Evolutionary conservation across 2,797 vertebrate species (phyloP), one percentile per base, ranked within the genome.

Genomic region (Alca torda): DNA sequence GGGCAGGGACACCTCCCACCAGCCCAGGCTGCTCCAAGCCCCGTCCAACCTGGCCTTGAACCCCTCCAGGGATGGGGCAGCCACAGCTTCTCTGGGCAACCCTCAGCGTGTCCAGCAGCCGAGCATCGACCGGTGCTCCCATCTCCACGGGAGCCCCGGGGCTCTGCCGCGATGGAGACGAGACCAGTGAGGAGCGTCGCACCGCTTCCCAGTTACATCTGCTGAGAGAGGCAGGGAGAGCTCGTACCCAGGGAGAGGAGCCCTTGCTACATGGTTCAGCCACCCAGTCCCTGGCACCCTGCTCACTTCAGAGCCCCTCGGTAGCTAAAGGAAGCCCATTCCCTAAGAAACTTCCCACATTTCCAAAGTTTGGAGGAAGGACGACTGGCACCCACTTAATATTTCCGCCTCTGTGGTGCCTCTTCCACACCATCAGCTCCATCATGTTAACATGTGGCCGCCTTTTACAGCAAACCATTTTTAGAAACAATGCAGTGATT

Each of bases 251-350:
- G 26, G 57, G 43, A 67, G 35, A 68, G 61, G 13, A 46, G 63
- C 59, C 79, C 67, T 53, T 65, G n/a, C 39, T 56, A 3, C 4
- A 0, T 3, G 19, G 30, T 87, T 93, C 61, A 79, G 72, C 45
- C 11, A 4, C 30, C 12, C 65, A 14, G 33, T 26, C 35, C 37
- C 23, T 76, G 30, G 14, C 30, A 2, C 5, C 84, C 46, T 0
- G 0, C 67, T 69, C 25, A 3, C 37, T 74, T 5, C 2, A 0
- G 54, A 76, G 37, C 50, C 59, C n/a, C 46, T 69, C 4, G 0
- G 30, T 6, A 46, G 56, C 75, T 77, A 5, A 54, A 86, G 48
- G 2, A 1, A 84, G 20, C 12, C 60, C 17, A 4, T 45, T 50
- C 70, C 80, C 5, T n/a, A 11, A 53, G 50, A 37, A 83, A n/a